These are phyloP conservation scores for Piaya cayana DNA, from an alignment of 2,113 vertebrate genomes.

Conservation along the genomic window DNA sequence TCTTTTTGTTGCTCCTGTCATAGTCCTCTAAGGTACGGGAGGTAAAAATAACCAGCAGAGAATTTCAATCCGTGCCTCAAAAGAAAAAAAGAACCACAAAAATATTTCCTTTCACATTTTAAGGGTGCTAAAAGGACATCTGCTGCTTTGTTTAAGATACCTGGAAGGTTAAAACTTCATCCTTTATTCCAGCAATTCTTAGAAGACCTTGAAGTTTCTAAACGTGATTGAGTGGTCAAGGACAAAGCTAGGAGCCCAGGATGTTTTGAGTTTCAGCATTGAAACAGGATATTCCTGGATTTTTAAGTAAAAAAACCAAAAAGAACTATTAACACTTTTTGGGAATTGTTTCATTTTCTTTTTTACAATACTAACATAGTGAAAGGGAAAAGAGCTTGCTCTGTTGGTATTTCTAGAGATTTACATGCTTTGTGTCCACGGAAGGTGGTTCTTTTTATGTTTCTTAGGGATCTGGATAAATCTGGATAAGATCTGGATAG, in stretches of 20 bases:
- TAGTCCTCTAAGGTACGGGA: neutral
- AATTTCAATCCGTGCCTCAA: neutral
- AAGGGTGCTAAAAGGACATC: neutral
- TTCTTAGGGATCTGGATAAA: neutral
- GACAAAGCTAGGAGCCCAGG: neutral
- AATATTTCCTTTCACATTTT: neutral
- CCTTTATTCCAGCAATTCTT: conserved; percentile 21
- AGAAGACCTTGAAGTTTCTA: conserved; percentile 42
- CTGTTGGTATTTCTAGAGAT: neutral
- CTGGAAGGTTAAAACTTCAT: conserved; percentile 36
- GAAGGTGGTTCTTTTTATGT: neutral
- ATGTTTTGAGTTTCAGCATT: neutral
- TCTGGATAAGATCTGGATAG: neutral
- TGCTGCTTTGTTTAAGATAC: conserved; percentile 8
- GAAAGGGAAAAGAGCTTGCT: neutral
- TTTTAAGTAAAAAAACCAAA: neutral
- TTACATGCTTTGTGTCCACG: neutral
- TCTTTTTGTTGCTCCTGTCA: neutral
- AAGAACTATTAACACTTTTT: neutral
- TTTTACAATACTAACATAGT: neutral
- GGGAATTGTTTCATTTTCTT: neutral
- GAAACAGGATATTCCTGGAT: neutral
- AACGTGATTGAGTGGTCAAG: neutral
- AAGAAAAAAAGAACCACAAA: neutral
- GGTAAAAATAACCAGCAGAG: conserved; percentile 9